Conservation (phyloP, 1,140 invertebrate species). For the Myzus persicae region DNA sequence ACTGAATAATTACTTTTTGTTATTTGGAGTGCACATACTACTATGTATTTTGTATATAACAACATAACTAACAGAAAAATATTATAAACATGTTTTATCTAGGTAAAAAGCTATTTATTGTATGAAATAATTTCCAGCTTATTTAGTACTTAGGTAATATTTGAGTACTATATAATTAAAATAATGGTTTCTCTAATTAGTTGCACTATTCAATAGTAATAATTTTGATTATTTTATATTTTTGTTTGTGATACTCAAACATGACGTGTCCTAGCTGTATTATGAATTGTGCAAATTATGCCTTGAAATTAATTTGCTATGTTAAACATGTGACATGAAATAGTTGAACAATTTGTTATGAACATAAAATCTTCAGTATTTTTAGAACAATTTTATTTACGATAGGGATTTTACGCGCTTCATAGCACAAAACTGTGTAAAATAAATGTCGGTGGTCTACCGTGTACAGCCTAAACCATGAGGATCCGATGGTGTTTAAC, state of each 20-base stretch:
- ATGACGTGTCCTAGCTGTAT: not conserved
- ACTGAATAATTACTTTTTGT: not conserved
- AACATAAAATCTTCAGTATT: not conserved
- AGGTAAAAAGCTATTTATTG: not conserved
- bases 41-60: not conserved
- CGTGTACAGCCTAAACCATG: not conserved
- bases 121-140: not conserved
- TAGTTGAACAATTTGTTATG: no score
- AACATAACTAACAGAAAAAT: no score
- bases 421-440: not conserved
- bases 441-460: conserved; percentile 1
- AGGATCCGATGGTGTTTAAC: not conserved
- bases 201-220: not conserved
- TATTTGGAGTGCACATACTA: not conserved
- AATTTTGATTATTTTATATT: not conserved
- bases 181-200: not conserved
- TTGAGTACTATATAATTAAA: not conserved
- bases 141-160: not conserved
- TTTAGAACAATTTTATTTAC: not conserved
- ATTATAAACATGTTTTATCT: no score
- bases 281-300: not conserved
- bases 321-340: no score
- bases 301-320: no score
- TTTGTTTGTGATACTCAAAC: not conserved
- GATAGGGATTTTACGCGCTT: not conserved